phyloP scores from a whole-genome alignment of 2,888 invertebrate genomes.

The Leptinotarsa haldemani region DNA sequence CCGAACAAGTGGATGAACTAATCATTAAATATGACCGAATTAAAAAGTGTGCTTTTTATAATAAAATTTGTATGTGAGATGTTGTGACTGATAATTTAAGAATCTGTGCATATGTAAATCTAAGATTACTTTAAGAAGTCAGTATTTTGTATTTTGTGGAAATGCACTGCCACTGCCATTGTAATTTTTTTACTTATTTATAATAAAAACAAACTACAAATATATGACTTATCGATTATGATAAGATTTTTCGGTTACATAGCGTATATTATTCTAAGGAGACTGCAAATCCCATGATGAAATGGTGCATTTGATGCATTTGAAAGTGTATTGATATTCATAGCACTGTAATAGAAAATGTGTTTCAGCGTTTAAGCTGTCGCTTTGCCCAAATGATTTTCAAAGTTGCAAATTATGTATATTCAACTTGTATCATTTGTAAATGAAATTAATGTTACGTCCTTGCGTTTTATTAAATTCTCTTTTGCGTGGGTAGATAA shows the following conservation, averaged over 20 bases:
- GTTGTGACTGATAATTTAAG: slow-evolving; percentile 42
- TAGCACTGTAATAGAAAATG: too few relatives aligned
- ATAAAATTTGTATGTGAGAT: slow-evolving; percentile 48
- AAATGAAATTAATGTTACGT: too few relatives aligned
- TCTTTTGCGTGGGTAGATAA: too few relatives aligned
- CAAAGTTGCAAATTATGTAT: too few relatives aligned
- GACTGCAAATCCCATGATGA: too few relatives aligned
- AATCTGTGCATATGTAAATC: slow-evolving; percentile 44
- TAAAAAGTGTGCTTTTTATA: slow-evolving; percentile 49
- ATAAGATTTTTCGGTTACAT: background rate
- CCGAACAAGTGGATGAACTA: slow-evolving; percentile 55
- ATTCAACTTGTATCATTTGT: too few relatives aligned
- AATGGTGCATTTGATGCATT: too few relatives aligned
- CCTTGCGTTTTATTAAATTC: too few relatives aligned
- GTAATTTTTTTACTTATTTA: slow-evolving; percentile 32
- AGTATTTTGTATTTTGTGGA: slow-evolving; percentile 18
- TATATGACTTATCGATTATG: background rate
- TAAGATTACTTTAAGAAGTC: slow-evolving; percentile 11
- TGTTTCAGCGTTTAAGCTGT: too few relatives aligned
- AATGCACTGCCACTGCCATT: slow-evolving; percentile 35
- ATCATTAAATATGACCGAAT: slow-evolving; percentile 49
- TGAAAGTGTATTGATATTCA: too few relatives aligned
- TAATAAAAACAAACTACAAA: slow-evolving; percentile 10
- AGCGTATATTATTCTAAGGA: too few relatives aligned
- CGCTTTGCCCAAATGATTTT: too few relatives aligned